A percentile compares a stretch with the other conserved stretches of the same genome.
These are phyloP conservation scores for Drosophila lacteicornis DNA, from an alignment of 1,140 invertebrate species.

Conservation along the genomic window DNA sequence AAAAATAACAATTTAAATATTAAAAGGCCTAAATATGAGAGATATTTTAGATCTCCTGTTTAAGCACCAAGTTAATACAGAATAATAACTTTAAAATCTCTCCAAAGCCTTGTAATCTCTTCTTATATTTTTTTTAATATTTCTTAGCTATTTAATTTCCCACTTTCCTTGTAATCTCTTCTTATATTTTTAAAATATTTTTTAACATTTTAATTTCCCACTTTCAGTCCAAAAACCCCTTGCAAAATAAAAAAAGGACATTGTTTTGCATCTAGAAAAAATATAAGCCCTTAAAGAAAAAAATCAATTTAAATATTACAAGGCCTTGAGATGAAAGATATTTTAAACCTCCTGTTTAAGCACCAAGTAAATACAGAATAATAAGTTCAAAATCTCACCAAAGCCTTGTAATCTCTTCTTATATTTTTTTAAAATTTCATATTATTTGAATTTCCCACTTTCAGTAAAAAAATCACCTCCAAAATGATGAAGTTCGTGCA, in stretches of 20 bases:
- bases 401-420: background rate
- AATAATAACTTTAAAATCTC: too few relatives aligned
- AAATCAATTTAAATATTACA: background rate
- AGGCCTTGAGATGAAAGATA: background rate
- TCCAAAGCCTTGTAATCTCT: too few relatives aligned
- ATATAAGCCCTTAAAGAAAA: background rate
- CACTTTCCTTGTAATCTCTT: constrained; percentile 3
- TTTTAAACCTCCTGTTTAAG: background rate
- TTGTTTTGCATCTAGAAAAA: too few relatives aligned
- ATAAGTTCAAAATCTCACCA: rapidly evolving
- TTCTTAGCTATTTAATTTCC: background rate
- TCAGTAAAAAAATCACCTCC: constrained; percentile 13
- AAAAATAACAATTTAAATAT: background rate
- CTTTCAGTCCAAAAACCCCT: constrained; percentile 31
- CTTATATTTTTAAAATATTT: too few relatives aligned
- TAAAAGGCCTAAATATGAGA: background rate
- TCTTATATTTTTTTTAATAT: too few relatives aligned
- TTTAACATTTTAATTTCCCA: background rate
- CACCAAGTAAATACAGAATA: background rate
- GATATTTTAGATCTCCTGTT: background rate
- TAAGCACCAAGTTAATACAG: too few relatives aligned
- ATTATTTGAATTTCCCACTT: constrained; percentile 19
- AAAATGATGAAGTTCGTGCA: constrained; percentile 75
- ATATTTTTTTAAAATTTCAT: background rate
- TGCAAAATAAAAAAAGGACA: constrained; percentile 59